A percentile compares a stretch with the other conserved stretches of the same genome.
Evolutionary conservation across 1,140 invertebrate species (phyloP).

Genomic region (Drosophila pandora): DNA sequence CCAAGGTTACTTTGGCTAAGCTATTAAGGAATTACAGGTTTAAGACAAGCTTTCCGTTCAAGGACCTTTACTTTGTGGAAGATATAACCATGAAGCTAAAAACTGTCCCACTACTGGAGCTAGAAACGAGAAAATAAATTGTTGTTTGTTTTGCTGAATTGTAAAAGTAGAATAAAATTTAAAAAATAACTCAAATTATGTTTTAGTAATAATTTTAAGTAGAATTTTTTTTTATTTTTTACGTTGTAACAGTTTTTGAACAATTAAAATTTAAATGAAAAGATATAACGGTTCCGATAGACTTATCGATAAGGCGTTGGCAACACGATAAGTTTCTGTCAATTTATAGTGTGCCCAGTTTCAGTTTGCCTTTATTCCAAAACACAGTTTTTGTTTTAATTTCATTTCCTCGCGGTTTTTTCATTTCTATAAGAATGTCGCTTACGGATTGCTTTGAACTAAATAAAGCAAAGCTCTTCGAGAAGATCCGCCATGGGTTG

Average conservation of each 20-base stretch:
- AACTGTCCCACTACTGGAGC: conserved; percentile 49
- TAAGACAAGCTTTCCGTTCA: conserved; percentile 65
- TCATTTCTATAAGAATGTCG: conserved; percentile 37
- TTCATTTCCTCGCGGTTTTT: conserved; percentile 6
- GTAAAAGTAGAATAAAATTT: background rate
- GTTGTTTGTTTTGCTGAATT: background rate
- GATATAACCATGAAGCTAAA: conserved; percentile 76
- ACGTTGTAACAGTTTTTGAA: background rate
- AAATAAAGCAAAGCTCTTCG: conserved; percentile 66
- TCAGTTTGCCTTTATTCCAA: background rate
- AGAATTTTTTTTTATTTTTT: background rate
- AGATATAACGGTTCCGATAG: background rate
- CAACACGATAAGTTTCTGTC: background rate
- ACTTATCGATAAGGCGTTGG: background rate
- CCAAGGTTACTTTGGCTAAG: conserved; percentile 69
- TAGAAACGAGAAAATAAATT: conserved; percentile 33
- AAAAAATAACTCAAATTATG: background rate
- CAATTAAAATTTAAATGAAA: background rate
- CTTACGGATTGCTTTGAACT: conserved; percentile 66
- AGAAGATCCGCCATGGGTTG: conserved; percentile 65
- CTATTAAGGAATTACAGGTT: conserved; percentile 69
- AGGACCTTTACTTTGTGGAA: conserved; percentile 72
- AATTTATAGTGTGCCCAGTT: background rate
- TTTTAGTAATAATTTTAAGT: background rate
- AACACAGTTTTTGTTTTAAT: conserved; percentile 1